phyloP scores from a whole-genome alignment of 2,797 vertebrate genomes.

The Dermochelys coriacea region DNA sequence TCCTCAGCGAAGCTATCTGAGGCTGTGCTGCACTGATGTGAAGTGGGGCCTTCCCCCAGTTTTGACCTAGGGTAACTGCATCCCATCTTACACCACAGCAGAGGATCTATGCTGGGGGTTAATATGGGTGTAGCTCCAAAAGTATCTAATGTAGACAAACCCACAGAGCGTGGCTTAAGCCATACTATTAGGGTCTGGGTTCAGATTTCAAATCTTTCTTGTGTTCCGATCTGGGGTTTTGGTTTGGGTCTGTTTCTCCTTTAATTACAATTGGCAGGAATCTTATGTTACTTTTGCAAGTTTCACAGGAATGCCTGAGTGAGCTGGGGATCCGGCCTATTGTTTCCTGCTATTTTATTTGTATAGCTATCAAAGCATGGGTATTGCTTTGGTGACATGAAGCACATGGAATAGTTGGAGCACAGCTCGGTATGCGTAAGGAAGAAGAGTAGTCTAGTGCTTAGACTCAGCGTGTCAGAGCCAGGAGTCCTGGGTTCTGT shows the following conservation, averaged over 20 bases:
- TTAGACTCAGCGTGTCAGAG: background rate
- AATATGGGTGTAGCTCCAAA: no score
- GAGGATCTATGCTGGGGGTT: no score
- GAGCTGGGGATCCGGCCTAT: background rate
- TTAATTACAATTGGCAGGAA: background rate
- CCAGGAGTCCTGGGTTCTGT: background rate
- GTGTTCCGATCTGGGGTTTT: background rate
- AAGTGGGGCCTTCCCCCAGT: background rate
- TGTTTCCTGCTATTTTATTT: background rate
- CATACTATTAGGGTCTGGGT: background rate
- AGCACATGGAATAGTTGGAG: background rate
- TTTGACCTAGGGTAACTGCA: background rate
- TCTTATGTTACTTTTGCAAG: background rate
- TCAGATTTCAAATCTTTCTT: background rate
- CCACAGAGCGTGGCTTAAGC: no score
- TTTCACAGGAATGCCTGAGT: background rate
- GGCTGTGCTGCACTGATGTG: background rate
- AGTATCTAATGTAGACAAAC: no score
- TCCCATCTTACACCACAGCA: no score
- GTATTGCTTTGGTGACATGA: background rate
- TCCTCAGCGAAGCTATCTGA: background rate
- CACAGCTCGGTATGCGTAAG: background rate
- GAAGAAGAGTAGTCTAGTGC: background rate
- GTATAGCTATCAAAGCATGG: background rate
- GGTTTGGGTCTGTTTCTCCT: background rate